A percentile compares a stretch with the other conserved stretches of the same genome.
phyloP scores from a whole-genome alignment of 2,113 vertebrate genomes.

The Gila orcuttii region DNA sequence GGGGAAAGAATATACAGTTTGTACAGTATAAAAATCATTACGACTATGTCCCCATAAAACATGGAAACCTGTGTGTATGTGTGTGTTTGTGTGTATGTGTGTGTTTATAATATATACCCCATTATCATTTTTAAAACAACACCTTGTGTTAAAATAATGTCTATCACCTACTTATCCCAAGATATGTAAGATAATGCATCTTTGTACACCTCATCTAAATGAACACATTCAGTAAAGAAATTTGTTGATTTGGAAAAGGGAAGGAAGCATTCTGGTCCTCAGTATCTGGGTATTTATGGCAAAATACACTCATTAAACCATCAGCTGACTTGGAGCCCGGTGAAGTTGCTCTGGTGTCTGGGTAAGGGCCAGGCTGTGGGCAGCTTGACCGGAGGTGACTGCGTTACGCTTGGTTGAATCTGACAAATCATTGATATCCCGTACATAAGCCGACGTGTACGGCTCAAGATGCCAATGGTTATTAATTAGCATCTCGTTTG shows the following conservation, averaged over 20 bases:
- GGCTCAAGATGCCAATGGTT: conserved; percentile 89
- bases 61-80: too few species aligned
- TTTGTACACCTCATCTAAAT: background rate
- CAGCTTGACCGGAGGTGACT: conserved; percentile 57
- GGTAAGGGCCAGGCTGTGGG: conserved; percentile 37
- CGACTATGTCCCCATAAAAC: too few species aligned
- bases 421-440: conserved; percentile 80
- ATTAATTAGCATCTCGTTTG: conserved; percentile 95
- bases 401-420: conserved; percentile 70
- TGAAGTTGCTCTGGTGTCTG: conserved; percentile 37
- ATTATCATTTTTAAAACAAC: background rate
- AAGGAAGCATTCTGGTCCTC: conserved; percentile 20
- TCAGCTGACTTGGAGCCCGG: conserved; percentile 34
- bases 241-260: background rate
- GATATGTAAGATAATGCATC: background rate
- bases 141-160: background rate
- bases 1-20: too few species aligned
- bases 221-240: background rate
- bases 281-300: conserved; percentile 20
- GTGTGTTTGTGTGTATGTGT: too few species aligned
- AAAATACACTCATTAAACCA: conserved; percentile 38
- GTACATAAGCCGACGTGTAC: conserved; percentile 84
- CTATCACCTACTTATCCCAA: background rate
- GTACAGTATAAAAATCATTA: too few species aligned
- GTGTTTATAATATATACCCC: too few species aligned